Evolutionary conservation across 2,888 invertebrate genomes (phyloP).

Genomic region (Chalcis sispes): DNA sequence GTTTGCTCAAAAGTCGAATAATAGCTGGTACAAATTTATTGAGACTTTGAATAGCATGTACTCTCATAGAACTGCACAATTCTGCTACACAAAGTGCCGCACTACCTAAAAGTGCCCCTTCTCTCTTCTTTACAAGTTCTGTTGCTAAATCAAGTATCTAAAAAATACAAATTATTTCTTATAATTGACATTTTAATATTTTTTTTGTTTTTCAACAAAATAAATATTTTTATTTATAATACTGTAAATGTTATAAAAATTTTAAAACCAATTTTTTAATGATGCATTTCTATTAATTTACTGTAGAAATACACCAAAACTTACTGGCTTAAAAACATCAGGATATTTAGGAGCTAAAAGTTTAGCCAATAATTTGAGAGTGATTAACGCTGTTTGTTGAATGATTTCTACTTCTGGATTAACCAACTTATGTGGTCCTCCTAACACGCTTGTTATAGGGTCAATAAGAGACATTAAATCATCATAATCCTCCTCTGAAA

Average conservation of each 20-base stretch:
- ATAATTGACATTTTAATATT: not conserved
- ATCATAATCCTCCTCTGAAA: conserved; percentile 77
- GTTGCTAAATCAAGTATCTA: conserved; percentile 83
- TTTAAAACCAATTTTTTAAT: not conserved
- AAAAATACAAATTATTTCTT: not conserved
- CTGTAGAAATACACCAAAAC: conserved; percentile 50
- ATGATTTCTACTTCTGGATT: conserved; percentile 82
- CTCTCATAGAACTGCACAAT: conserved; percentile 85
- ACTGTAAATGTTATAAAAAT: no score
- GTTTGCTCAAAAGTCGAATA: conserved; percentile 81
- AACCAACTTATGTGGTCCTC: conserved; percentile 76
- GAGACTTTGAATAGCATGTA: conserved; percentile 85
- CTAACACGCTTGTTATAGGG: conserved; percentile 80
- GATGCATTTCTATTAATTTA: not conserved
- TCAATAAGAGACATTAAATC: conserved; percentile 80
- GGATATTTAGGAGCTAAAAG: conserved; percentile 83
- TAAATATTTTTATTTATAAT: not conserved
- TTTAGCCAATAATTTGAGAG: conserved; percentile 89
- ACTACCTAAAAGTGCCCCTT: conserved; percentile 84
- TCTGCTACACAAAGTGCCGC: conserved; percentile 88
- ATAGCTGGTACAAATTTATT: conserved; percentile 88
- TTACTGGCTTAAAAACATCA: conserved; percentile 82
- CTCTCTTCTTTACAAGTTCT: conserved; percentile 79
- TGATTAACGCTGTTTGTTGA: conserved; percentile 89
- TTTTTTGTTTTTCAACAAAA: not conserved